These are phyloP conservation scores for Lasioglossum villosulum DNA, from an alignment of 2,888 invertebrate genomes.

Conservation along the genomic window DNA sequence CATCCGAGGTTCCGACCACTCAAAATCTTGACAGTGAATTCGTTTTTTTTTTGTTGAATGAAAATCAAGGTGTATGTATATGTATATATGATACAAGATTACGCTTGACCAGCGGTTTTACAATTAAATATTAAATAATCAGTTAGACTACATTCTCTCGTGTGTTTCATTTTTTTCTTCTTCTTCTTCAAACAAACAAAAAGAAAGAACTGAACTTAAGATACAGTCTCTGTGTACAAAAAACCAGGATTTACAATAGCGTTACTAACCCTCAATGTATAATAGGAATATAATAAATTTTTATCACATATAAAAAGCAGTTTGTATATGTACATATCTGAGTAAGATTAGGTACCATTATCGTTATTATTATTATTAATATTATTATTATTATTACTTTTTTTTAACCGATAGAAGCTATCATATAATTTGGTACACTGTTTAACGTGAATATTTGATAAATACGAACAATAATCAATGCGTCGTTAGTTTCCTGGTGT, in stretches of 20 bases:
- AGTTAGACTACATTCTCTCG: slow-evolving; percentile 76
- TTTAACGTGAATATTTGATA: slow-evolving; percentile 72
- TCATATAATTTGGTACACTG: slow-evolving; percentile 76
- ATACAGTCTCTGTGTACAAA: slow-evolving; percentile 82
- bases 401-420: slow-evolving; percentile 76
- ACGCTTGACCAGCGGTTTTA: slow-evolving; percentile 68
- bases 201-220: slow-evolving; percentile 72
- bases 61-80: slow-evolving; percentile 51
- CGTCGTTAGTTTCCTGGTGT: slow-evolving; percentile 73
- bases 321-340: slow-evolving; percentile 82
- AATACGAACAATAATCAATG: slow-evolving; percentile 74
- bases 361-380: slow-evolving; percentile 66
- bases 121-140: slow-evolving; percentile 83
- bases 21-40: slow-evolving; percentile 15
- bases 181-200: slow-evolving; percentile 50
- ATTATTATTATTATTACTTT: slow-evolving; percentile 70
- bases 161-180: not conserved
- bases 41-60: slow-evolving; percentile 16
- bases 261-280: slow-evolving; percentile 80
- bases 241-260: slow-evolving; percentile 83
- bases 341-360: slow-evolving; percentile 81
- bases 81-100: slow-evolving; percentile 65
- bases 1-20: slow-evolving; percentile 2
- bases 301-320: slow-evolving; percentile 83
- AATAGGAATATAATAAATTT: slow-evolving; percentile 81